A percentile compares a stretch with the other conserved stretches of the same genome.
Evolutionary conservation across 1,140 invertebrate genomes (phyloP).

Genomic region (Magallana ariakensis): DNA sequence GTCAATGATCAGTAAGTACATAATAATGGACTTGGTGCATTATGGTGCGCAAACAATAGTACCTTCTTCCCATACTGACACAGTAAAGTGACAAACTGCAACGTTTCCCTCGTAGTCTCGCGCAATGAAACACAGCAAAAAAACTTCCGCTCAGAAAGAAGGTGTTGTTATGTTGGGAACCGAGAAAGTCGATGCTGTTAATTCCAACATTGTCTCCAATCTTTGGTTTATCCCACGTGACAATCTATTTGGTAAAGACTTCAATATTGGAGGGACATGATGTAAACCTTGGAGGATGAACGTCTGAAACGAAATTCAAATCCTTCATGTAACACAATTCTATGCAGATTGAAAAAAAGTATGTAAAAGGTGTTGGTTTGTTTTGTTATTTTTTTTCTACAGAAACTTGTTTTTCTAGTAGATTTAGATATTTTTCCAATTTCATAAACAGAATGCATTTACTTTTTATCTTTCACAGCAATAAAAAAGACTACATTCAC

Average conservation of each 20-base stretch:
- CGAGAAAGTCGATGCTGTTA: neutral
- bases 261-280: constrained; percentile 20
- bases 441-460: no score
- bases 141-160: neutral
- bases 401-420: no score
- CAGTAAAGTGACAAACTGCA: constrained; percentile 1
- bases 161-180: constrained; percentile 20
- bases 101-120: constrained; percentile 35
- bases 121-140: neutral
- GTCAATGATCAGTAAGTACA: no score
- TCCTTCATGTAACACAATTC: no score
- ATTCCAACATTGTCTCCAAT: constrained; percentile 31
- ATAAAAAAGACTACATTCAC: no score
- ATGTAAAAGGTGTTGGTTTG: no score
- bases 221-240: constrained; percentile 17
- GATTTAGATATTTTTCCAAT: no score
- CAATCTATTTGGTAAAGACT: neutral
- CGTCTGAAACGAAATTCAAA: neutral
- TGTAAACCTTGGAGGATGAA: constrained; percentile 1
- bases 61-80: constrained; percentile 18
- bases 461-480: no score
- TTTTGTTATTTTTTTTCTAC: no score
- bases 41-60: no score
- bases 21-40: no score
- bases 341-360: no score